Percentiles rank a stretch among this genome's conserved stretches.
Conservation (phyloP, 2,113 vertebrate genomes). For the Loxodonta africana region DNA sequence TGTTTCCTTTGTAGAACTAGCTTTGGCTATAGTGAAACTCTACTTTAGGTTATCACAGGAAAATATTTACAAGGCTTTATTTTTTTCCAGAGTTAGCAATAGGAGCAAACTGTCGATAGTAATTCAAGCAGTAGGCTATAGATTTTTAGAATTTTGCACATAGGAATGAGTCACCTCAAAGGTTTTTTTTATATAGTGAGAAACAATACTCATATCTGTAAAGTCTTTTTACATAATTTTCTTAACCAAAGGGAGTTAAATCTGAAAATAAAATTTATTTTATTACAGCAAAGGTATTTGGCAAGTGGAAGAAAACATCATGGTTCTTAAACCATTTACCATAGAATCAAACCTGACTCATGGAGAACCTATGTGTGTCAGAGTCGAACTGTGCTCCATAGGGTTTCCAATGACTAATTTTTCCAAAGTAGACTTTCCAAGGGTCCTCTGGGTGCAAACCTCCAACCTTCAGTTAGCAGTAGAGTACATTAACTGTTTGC, state of each 20-base stretch:
- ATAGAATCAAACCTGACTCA: neutral
- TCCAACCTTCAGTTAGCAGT: neutral
- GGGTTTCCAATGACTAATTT: neutral
- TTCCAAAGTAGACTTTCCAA: neutral
- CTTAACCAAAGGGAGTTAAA: conserved; percentile 64
- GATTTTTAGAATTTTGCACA: conserved; percentile 56
- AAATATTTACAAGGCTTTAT: conserved; percentile 33
- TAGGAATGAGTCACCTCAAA: conserved; percentile 65
- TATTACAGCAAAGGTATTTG: conserved; percentile 58
- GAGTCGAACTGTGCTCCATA: neutral
- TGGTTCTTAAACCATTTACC: neutral
- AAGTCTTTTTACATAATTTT: conserved; percentile 66
- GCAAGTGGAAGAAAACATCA: conserved; percentile 39
- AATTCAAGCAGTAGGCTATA: conserved; percentile 53
- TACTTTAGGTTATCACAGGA: conserved; percentile 45
- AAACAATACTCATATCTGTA: conserved; percentile 22
- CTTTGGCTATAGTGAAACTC: conserved; percentile 9
- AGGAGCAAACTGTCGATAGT: conserved; percentile 54
- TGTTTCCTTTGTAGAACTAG: conserved; percentile 30
- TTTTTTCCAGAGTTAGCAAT: conserved; percentile 40
- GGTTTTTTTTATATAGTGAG: conserved; percentile 37
- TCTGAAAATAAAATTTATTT: conserved; percentile 57
- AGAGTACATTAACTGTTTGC: neutral
- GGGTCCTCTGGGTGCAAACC: neutral
- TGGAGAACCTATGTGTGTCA: neutral